Conservation (phyloP, 2,113 vertebrate species). For the Lepidothrix coronata region DNA sequence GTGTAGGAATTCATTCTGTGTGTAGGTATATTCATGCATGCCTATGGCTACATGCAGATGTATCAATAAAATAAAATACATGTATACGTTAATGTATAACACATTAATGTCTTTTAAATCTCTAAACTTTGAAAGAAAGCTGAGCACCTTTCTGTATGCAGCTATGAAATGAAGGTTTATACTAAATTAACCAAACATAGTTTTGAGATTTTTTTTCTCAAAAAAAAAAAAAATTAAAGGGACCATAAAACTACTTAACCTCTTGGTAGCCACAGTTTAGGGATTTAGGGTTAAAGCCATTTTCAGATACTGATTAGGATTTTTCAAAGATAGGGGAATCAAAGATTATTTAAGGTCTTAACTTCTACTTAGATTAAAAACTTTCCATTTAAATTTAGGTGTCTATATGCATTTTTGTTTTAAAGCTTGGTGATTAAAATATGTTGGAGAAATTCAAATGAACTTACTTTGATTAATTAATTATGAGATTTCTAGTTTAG, state of each 20-base stretch:
- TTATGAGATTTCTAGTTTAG: background rate
- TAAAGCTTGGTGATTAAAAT: background rate
- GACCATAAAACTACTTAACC: background rate
- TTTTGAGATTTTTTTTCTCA: background rate
- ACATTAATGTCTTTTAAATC: background rate
- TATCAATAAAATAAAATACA: background rate
- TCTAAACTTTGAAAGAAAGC: background rate
- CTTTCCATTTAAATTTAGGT: background rate
- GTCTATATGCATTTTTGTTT: background rate
- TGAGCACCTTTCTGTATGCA: background rate
- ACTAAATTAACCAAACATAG: background rate
- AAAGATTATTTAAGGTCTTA: background rate
- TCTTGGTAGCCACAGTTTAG: background rate
- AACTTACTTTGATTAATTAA: background rate
- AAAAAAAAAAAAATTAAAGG: background rate
- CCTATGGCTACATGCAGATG: rapidly evolving
- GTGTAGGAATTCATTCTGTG: background rate
- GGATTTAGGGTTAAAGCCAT: background rate
- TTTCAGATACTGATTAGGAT: background rate
- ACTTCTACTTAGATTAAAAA: background rate
- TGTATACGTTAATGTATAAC: rapidly evolving
- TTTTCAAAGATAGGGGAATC: background rate
- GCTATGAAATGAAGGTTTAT: background rate
- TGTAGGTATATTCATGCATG: background rate
- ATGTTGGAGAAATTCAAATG: background rate